These are phyloP conservation scores for Sebastes reedi DNA, from an alignment of 2,797 vertebrate genomes.

Conservation along the genomic window DNA sequence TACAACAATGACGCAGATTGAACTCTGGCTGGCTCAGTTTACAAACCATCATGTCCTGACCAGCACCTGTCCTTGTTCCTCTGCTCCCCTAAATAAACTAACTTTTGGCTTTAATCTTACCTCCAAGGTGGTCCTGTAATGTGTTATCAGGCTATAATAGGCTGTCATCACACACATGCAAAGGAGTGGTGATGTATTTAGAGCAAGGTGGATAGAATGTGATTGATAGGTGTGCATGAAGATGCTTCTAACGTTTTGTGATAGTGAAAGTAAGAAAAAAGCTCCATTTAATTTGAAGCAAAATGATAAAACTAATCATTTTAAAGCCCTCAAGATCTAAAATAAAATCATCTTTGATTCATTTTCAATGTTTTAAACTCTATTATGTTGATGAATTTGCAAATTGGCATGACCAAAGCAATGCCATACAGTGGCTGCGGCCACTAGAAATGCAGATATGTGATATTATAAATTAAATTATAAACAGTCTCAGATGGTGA, in stretches of 20 bases:
- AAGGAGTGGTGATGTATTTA: not conserved
- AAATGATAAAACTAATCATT: not conserved
- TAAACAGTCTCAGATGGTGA: not conserved
- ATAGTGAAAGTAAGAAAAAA: not conserved
- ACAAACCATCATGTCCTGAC: slow-evolving; percentile 36
- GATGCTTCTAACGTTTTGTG: not conserved
- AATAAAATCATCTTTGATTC: not conserved
- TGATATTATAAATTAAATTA: not conserved
- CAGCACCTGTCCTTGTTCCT: slow-evolving; percentile 69
- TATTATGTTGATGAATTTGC: not conserved
- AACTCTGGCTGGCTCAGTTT: slow-evolving; percentile 56
- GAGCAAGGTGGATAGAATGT: not conserved
- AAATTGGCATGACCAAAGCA: not conserved
- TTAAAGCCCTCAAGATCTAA: not conserved
- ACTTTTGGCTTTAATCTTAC: slow-evolving; percentile 48
- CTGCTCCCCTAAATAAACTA: slow-evolving; percentile 51
- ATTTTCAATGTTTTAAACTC: not conserved
- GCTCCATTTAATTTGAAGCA: not conserved
- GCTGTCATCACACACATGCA: not conserved
- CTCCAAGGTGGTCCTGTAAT: slow-evolving; percentile 19
- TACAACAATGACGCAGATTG: slow-evolving; percentile 46
- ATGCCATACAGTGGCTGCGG: not conserved
- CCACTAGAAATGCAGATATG: not conserved
- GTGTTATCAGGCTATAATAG: slow-evolving; percentile 8
- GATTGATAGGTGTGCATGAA: not conserved